phyloP scores from a whole-genome alignment of 2,888 invertebrate genomes.

The Sialis fuliginosa region DNA sequence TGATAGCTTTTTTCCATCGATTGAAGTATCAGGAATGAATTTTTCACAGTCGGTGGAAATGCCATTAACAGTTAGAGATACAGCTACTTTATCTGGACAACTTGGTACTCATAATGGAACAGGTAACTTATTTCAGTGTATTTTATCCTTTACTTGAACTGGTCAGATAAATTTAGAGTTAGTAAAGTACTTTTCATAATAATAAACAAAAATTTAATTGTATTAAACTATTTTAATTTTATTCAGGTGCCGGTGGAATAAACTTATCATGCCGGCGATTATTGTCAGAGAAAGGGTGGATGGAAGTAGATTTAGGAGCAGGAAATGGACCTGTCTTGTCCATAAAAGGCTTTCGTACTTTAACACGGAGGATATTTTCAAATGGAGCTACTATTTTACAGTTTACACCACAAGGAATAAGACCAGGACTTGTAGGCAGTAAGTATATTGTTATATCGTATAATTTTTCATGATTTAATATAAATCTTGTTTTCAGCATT shows the following conservation, averaged over 20 bases:
- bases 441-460: conserved; percentile 18
- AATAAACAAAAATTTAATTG: not conserved
- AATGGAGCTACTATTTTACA: conserved; percentile 62
- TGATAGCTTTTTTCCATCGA: conserved; percentile 42
- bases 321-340: conserved; percentile 70
- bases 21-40: conserved; percentile 87
- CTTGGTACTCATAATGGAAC: conserved; percentile 77
- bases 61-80: conserved; percentile 73
- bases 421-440: conserved; percentile 65
- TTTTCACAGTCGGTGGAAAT: conserved; percentile 87
- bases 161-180: not conserved
- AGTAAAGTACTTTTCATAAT: not conserved
- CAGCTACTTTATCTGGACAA: conserved; percentile 66
- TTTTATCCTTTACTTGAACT: no score
- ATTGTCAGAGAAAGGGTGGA: conserved; percentile 70
- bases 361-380: conserved; percentile 55
- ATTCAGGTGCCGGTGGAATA: conserved; percentile 53
- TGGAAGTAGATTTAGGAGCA: conserved; percentile 69
- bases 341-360: conserved; percentile 59
- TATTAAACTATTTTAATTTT: not conserved
- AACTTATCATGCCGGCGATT: conserved; percentile 59
- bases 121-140: conserved; percentile 25
- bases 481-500: conserved; percentile 34
- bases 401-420: conserved; percentile 56
- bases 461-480: conserved; percentile 1